Percentiles rank a stretch among this genome's conserved stretches.
Conservation (phyloP, 2,797 vertebrate genomes). For the Neosalanx taihuensis region DNA sequence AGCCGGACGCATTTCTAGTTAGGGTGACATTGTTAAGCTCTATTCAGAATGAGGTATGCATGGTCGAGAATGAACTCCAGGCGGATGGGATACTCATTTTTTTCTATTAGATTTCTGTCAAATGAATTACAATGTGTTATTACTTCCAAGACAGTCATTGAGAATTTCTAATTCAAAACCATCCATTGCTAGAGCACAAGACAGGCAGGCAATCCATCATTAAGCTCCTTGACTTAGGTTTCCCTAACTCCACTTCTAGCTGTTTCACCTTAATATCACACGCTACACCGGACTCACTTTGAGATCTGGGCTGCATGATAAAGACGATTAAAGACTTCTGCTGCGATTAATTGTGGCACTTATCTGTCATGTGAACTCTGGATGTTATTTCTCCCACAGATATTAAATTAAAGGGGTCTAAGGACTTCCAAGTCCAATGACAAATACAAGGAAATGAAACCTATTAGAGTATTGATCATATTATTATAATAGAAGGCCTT, state of each 20-base stretch:
- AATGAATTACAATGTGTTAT: constrained; percentile 66
- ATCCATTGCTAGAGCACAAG: constrained; percentile 47
- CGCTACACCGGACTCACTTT: constrained; percentile 54
- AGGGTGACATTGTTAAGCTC: not conserved
- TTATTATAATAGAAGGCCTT: constrained; percentile 57
- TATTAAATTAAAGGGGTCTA: constrained; percentile 69
- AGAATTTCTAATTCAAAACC: constrained; percentile 57
- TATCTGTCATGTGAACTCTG: constrained; percentile 69
- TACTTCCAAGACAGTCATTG: constrained; percentile 63
- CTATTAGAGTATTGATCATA: constrained; percentile 71
- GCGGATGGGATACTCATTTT: constrained; percentile 35
- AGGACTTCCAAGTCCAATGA: constrained; percentile 56
- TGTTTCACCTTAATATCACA: constrained; percentile 44
- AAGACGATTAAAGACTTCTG: constrained; percentile 38
- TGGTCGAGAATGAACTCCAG: constrained; percentile 8
- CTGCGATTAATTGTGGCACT: constrained; percentile 65
- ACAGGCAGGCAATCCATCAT: constrained; percentile 62
- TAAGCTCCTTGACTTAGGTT: constrained; percentile 46
- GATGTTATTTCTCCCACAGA: constrained; percentile 65
- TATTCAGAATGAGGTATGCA: constrained; percentile 9
- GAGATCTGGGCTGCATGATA: constrained; percentile 33
- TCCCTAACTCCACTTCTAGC: constrained; percentile 15
- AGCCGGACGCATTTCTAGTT: constrained; percentile 3
- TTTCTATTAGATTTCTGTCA: constrained; percentile 62
- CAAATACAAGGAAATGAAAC: constrained; percentile 67